Evolutionary conservation across 1,140 invertebrate genomes (phyloP).

Genomic region (Drosophila lini): DNA sequence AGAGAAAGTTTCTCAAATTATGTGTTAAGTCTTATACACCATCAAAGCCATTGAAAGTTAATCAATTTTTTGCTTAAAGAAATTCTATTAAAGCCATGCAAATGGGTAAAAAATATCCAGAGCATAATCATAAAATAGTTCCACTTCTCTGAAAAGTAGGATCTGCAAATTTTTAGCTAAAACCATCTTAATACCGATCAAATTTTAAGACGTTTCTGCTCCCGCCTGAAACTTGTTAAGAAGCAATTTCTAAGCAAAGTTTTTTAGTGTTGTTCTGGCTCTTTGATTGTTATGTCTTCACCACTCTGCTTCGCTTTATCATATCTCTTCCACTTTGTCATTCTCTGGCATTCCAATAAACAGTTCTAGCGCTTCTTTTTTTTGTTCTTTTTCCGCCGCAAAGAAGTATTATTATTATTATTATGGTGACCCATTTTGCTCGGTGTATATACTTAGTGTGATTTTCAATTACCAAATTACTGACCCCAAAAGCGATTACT

Average conservation of each 20-base stretch:
- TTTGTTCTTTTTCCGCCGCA: conserved; percentile 16
- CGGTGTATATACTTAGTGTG: conserved; percentile 31
- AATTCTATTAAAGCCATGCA: background rate
- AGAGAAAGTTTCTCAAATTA: conserved; percentile 5
- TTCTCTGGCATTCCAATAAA: conserved; percentile 48
- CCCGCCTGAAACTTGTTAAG: conserved; percentile 18
- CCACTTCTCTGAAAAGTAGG: background rate
- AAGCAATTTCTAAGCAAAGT: conserved; percentile 38
- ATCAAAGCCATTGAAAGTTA: background rate
- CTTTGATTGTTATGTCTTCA: conserved; percentile 36
- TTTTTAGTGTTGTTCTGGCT: conserved; percentile 16
- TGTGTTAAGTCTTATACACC: background rate
- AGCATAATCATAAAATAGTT: background rate
- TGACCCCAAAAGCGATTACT: conserved; percentile 66
- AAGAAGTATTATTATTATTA: conserved; percentile 14
- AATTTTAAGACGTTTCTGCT: background rate
- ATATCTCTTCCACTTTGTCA: conserved; percentile 42
- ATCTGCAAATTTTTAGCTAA: background rate
- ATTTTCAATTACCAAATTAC: conserved; percentile 79
- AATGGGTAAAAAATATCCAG: background rate
- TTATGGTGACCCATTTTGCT: conserved; percentile 58
- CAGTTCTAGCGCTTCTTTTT: conserved; percentile 34
- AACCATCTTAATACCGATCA: background rate
- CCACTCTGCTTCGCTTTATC: conserved; percentile 8
- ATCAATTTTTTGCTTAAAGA: conserved; percentile 2